These are phyloP conservation scores for Oreochromis tanganicae DNA, from an alignment of 2,113 vertebrate genomes.

Conservation along the genomic window DNA sequence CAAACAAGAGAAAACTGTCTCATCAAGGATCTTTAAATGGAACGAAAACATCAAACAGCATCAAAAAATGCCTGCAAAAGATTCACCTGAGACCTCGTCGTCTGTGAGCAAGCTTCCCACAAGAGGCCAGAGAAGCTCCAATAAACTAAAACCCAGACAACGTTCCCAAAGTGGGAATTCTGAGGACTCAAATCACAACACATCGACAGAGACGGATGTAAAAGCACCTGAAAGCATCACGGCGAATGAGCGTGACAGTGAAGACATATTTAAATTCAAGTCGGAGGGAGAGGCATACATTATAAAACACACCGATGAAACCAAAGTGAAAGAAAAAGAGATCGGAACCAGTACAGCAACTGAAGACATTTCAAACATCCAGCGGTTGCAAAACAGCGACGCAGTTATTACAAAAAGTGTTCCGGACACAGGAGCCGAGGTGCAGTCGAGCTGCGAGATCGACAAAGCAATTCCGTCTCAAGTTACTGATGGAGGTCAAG, in stretches of 20 bases:
- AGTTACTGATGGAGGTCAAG: background rate
- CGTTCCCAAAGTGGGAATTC: background rate
- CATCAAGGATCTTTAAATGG: conserved; percentile 21
- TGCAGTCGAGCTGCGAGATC: background rate
- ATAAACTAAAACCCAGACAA: conserved; percentile 34
- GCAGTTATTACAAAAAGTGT: background rate
- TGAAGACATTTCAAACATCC: background rate
- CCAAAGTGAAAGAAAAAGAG: background rate
- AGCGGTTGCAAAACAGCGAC: background rate
- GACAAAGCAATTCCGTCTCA: background rate
- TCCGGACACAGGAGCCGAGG: background rate
- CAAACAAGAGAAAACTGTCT: conserved; percentile 30
- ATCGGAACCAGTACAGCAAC: background rate
- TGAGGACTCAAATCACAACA: background rate
- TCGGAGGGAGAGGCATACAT: background rate
- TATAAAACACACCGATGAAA: background rate
- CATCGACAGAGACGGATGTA: background rate
- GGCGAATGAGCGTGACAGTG: background rate
- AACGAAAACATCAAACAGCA: conserved; percentile 18
- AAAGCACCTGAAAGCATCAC: background rate
- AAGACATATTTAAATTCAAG: background rate
- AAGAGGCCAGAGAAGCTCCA: conserved; percentile 25
- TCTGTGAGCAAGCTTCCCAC: conserved; percentile 52
- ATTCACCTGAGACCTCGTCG: background rate
- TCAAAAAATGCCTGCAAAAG: conserved; percentile 32